These are phyloP conservation scores for Callorhinus ursinus DNA, from an alignment of 2,113 vertebrate species.

Conservation along the genomic window DNA sequence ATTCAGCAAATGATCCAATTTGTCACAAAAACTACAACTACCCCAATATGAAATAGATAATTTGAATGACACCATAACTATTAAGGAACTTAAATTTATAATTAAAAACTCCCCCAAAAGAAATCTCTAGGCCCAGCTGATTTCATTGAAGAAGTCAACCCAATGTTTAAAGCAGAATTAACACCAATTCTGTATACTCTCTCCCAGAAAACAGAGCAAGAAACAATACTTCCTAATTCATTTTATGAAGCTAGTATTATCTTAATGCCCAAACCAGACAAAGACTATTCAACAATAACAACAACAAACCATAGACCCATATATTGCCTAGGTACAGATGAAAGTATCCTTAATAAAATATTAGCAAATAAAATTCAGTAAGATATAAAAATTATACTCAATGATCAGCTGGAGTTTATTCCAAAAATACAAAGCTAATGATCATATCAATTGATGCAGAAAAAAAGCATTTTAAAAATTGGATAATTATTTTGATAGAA, in stretches of 20 bases:
- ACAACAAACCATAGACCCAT: neutral
- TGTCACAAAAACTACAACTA: neutral
- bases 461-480: neutral
- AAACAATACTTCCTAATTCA: neutral
- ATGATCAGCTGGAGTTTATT: neutral
- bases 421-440: neutral
- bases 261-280: neutral
- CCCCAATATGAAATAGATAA: neutral
- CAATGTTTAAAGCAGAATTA: neutral
- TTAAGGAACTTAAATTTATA: neutral
- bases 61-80: neutral
- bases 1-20: neutral
- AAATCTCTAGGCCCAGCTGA: neutral
- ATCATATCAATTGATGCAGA: neutral
- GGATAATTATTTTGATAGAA: neutral
- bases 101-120: neutral
- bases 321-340: neutral
- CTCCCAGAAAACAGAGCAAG: neutral
- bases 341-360: neutral
- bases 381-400: neutral
- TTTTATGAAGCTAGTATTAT: neutral
- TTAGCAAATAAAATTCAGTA: neutral
- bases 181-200: neutral
- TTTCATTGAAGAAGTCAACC: neutral
- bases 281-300: neutral